Evolutionary conservation across 2,888 invertebrate genomes (phyloP).

Genomic region (Pammene aurita): DNA sequence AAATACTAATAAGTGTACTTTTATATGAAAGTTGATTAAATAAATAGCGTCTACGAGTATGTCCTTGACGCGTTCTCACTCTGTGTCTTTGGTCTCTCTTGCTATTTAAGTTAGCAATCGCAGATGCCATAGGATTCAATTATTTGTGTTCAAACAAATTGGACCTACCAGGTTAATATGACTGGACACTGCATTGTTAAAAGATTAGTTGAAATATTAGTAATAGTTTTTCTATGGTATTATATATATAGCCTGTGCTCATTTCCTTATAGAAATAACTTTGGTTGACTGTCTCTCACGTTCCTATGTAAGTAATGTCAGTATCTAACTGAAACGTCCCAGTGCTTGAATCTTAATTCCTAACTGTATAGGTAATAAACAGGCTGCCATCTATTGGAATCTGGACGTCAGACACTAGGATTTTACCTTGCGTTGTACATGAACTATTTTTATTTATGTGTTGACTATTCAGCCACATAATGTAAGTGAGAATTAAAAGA

Average conservation of each 20-base stretch:
- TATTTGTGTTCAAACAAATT: neutral
- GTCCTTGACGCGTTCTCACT: too few species aligned
- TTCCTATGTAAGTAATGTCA: neutral
- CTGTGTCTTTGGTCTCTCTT: neutral
- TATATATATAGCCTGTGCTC: conserved; percentile 23
- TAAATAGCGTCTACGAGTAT: too few species aligned
- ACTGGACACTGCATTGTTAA: neutral
- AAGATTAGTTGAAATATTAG: conserved; percentile 25
- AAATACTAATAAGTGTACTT: too few species aligned
- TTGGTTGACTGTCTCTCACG: neutral
- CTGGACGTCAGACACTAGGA: too few species aligned
- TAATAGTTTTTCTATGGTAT: conserved; percentile 25
- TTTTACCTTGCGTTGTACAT: neutral
- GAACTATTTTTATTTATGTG: neutral
- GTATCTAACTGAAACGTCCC: too few species aligned
- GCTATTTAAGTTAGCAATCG: neutral
- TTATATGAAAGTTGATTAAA: too few species aligned
- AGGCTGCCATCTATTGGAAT: neutral
- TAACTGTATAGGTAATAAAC: too few species aligned
- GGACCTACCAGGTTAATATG: neutral
- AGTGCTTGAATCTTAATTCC: neutral
- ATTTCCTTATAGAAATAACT: neutral
- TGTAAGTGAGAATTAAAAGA: too few species aligned
- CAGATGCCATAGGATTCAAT: neutral
- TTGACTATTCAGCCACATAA: neutral